phyloP scores from a whole-genome alignment of 2,797 vertebrate species.

The Hafferia zeledoni region DNA sequence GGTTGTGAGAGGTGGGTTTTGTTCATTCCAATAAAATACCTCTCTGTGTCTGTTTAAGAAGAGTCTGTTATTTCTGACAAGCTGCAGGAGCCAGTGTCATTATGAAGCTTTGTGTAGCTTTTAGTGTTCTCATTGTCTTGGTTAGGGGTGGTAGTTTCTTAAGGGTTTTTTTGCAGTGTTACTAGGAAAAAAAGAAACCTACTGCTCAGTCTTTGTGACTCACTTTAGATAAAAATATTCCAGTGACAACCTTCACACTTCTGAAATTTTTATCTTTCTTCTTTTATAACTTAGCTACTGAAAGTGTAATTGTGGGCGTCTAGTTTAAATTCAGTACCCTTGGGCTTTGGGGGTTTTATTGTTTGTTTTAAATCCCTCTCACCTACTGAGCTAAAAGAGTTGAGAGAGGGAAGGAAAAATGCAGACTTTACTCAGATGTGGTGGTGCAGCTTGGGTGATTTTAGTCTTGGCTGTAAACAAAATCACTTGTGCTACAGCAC shows the following conservation, averaged over 20 bases:
- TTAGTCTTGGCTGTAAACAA: neutral
- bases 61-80: neutral
- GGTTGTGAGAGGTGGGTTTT: neutral
- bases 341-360: neutral
- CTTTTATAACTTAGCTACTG: conserved; percentile 34
- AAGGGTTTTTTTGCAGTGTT: neutral
- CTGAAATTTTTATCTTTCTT: conserved; percentile 22
- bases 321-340: conserved; percentile 25
- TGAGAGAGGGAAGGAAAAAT: neutral
- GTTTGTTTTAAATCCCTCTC: conserved; percentile 38
- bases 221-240: conserved; percentile 58
- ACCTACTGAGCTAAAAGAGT: neutral
- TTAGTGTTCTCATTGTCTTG: neutral
- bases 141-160: neutral
- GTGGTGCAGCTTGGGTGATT: neutral
- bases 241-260: conserved; percentile 30
- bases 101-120: neutral
- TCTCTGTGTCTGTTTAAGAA: neutral
- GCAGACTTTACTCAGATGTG: neutral
- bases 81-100: neutral
- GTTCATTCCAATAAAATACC: neutral
- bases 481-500: neutral
- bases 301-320: conserved; percentile 40
- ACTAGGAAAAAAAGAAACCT: neutral
- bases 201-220: conserved; percentile 43